phyloP scores from a whole-genome alignment of 2,888 invertebrate species.

The Campoplex nolae region DNA sequence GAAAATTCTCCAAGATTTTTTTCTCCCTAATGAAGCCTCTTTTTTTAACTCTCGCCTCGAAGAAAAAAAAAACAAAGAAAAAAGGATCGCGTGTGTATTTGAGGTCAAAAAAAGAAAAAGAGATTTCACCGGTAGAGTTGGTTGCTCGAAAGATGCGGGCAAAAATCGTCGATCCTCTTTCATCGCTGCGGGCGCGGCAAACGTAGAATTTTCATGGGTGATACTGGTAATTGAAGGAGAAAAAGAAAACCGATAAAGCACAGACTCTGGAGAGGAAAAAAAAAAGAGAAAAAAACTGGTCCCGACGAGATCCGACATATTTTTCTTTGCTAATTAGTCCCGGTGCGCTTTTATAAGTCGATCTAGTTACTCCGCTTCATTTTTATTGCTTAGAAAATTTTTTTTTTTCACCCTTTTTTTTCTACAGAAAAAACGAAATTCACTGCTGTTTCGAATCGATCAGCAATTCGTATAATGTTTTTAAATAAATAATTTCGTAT shows the following conservation, averaged over 20 bases:
- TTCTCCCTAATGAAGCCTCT: not conserved
- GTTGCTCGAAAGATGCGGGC: conserved; percentile 56
- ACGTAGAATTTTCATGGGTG: conserved; percentile 18
- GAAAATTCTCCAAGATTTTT: not conserved
- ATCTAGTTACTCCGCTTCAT: conserved; percentile 3
- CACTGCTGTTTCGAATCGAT: not conserved
- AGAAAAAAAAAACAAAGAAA: not conserved
- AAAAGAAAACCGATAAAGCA: conserved; percentile 18
- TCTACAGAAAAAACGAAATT: not conserved
- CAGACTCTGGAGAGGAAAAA: not conserved
- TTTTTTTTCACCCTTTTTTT: not conserved
- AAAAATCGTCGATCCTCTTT: conserved; percentile 52
- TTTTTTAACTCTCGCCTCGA: not conserved
- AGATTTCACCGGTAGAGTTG: not conserved
- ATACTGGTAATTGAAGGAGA: conserved; percentile 42
- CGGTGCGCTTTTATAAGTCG: conserved; percentile 27
- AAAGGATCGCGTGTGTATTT: not conserved
- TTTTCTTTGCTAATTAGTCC: conserved; percentile 58
- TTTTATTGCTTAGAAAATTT: not conserved
- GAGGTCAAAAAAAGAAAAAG: not conserved
- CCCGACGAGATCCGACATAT: conserved; percentile 25
- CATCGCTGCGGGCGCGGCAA: conserved; percentile 53
- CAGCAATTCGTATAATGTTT: not conserved
- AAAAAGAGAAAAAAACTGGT: not conserved
- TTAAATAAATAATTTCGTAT: not conserved